These are phyloP conservation scores for Diadema setosum DNA, from an alignment of 35 echinoderm and acorn worm genomes.

Conservation along the genomic window DNA sequence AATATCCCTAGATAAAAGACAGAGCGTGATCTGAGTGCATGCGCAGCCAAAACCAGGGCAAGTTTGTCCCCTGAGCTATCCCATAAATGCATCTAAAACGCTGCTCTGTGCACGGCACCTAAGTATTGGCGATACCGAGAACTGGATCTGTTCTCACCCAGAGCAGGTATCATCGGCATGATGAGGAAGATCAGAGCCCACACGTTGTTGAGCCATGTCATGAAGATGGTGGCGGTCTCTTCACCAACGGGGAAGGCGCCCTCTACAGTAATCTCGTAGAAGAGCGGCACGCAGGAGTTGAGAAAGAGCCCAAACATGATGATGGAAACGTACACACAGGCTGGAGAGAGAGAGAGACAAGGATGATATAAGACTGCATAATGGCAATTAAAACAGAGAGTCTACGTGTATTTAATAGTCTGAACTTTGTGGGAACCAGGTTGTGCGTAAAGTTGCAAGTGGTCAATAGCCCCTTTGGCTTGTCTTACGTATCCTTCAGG, in stretches of 20 bases:
- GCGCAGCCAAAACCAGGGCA: no score
- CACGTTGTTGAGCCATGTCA: constrained; percentile 65
- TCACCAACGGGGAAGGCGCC: constrained; percentile 72
- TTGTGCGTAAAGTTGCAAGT: no score
- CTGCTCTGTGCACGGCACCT: no score
- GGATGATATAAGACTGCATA: not conserved
- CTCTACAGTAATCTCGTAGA: constrained; percentile 73
- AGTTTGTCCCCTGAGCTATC: no score
- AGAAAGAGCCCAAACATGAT: constrained; percentile 56
- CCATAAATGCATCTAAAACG: no score
- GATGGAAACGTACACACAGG: constrained; percentile 35
- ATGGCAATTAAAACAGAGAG: not conserved
- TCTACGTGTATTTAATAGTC: not conserved
- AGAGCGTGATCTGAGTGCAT: no score
- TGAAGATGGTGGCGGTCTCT: constrained; percentile 54
- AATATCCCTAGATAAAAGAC: no score
- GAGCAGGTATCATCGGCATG: not conserved
- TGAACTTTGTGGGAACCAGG: no score
- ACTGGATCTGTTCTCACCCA: constrained; percentile 31
- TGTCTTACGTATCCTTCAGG: not conserved
- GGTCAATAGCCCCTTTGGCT: not conserved
- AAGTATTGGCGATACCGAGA: no score
- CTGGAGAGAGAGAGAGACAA: constrained; percentile 20
- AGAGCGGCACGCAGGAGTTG: constrained; percentile 63
- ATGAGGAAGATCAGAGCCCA: constrained; percentile 61